Evolutionary conservation across 2,888 invertebrate species (phyloP), one percentile per base, ranked within the genome.

Genomic region (Drosophila multiciliata): DNA sequence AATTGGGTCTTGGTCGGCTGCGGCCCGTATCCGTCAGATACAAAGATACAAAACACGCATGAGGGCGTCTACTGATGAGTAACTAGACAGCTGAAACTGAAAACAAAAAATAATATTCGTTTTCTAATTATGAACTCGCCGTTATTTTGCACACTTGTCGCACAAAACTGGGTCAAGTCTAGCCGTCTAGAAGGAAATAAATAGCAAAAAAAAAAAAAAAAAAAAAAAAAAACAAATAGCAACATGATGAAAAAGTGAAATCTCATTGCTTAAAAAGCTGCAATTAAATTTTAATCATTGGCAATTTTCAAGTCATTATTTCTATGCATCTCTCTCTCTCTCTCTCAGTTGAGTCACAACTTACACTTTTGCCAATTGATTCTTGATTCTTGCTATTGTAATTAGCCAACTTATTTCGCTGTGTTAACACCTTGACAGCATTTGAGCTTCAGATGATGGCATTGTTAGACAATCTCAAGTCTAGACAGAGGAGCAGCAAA

Each of bases 1-100:
- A 89, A 82, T 86, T 87, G 78, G 85, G 85, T 86, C 90, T 86
- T 87, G 85, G 90, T 87, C 85, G 82, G 60, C 55, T 49, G 77
- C 63, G 64, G 23, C 23, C 23, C 57, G 76, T 75, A 78, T 73
- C 75, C 65, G 67, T 62, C 58, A 78, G 66, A 73, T 73, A 73
- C 70, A 23, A 23, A 23, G 23, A 23, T 23, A 55, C 55, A 29
- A 29, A 29, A 20, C 78, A 85, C 89, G 87, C 87, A 88, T 75
- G 86, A 81, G 69, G 90, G 90, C 87, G 83, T 80, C 20, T 48
- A 65, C 48, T 73, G 83, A 80, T 82, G 82, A 80, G 61, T 77
- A 80, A 79, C 68, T 55, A 36, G 45, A 65, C 64, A 73, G 57
- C 45, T 45, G 17, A 45, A 26, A 42, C 62, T n/a, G 33, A 32